Base-by-base conservation (phyloP, 2,113 vertebrate genomes). In the Fulmarus glacialis region DNA sequence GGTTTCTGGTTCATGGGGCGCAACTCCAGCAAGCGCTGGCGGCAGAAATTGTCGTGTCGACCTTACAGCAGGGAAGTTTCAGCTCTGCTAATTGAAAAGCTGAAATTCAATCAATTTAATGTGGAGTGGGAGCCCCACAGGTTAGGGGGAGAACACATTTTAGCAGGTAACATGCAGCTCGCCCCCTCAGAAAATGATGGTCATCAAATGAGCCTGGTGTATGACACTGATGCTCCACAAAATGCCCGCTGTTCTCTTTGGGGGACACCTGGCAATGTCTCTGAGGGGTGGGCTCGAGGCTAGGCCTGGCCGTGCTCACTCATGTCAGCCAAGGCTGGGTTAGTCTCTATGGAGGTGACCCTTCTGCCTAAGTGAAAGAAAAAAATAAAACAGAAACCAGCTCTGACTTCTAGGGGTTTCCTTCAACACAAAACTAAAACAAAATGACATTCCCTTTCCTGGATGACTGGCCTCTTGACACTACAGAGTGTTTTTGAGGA, bases 1-100 rank as follows among this genome's bases (percentile, higher is more conserved):
- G 2, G 8, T 4, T 24, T 48, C 50, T 15, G 66, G 4, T 24
- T 27, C 30, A 0, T 0, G 24, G 13, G 47, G 16, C 3, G 3
- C 45, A 8, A 0, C 32, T 24, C 11, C 45, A 4, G 42, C 36
- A 4, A 8, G 50, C 1, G 32, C 38, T 9, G 45, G 16, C 2
- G 2, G 21, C 56, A 18, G 55, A 26, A 82, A 8, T 6, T 12
- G 32, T 7, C 8, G 2, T 1, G 42, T 11, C 34, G 60, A 5
- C 15, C 45, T 12, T 9, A 2, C 4, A 6, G 14, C 5, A 2
- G 43, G 43, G 40, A 38, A 11, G 29, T 45, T 48, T 75, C 26
- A 4, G 27, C 40, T 70, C 12, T 27, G 40, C 14, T 47, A 5
- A 11, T 1, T 9, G 64, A n/a, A n/a, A 74, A 40, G 3, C 34